Evolutionary conservation across 2,888 invertebrate genomes (phyloP), one percentile per base, ranked within the genome.

Genomic region (Ariolimax columbianus): DNA sequence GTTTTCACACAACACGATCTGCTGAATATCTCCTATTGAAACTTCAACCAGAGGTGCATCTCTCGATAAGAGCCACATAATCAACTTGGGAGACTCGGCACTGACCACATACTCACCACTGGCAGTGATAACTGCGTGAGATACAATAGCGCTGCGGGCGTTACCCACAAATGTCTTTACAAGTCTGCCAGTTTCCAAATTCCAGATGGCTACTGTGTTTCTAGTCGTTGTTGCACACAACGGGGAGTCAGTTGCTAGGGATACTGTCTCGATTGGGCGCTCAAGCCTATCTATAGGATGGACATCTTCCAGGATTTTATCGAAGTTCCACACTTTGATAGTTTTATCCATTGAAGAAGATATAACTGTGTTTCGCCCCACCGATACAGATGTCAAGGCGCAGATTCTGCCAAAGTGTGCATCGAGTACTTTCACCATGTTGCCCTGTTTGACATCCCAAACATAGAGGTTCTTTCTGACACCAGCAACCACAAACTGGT

Each of bases 261-360:
- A 91, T 77, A 99, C 97, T 38, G 97, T 96, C 94, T 99, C 99
- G 86, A 99, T 97, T 90, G 98, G 98, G 86, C 98, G 95, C 93
- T 99, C 99, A 93, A 99, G 98, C 17, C 98, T 95, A 92, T 98
- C 98, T 23, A 93, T 91, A 14, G 92, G 90, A 83, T 91, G 91
- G 88, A 99, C 98, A 94, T 98, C 98, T 93, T 99, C 99, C 92
- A 98, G 98, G 89, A 99, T 99, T 94, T 99, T 99, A 94, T 99
- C 98, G 84, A 99, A 98, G 94, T 99, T 99, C 99, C 99, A 99
- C 1, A 99, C 98, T 95, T 99, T 99, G 14, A 99, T 98, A 0
- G 98, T 98, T 86, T 99, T 96, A 94, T 99, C 99, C 78, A 99
- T 98, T 0, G 99, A 99, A 0, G 99, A 98, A 0, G 99, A 99